These are phyloP conservation scores for Loris lydekkerianus DNA, from an alignment of 2,797 vertebrate genomes.

Conservation along the genomic window DNA sequence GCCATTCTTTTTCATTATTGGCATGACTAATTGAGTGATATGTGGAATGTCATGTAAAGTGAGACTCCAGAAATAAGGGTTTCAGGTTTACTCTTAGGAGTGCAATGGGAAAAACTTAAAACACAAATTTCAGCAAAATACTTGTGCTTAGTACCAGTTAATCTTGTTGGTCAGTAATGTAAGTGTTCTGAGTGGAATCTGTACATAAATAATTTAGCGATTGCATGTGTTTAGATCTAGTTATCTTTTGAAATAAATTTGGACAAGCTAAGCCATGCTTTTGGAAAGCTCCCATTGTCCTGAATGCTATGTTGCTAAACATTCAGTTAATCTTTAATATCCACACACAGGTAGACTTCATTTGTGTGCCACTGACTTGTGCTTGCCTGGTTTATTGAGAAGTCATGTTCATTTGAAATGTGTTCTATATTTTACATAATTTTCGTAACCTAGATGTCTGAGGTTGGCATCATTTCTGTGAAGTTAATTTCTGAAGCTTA, in stretches of 20 bases:
- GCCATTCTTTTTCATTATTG: neutral
- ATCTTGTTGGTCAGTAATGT: constrained; percentile 44
- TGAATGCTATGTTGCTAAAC: neutral
- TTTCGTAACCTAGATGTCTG: neutral
- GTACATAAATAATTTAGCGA: constrained; percentile 45
- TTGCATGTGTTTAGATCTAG: neutral
- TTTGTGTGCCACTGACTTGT: constrained; percentile 8
- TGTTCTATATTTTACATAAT: constrained; percentile 10
- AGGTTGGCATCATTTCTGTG: constrained; percentile 22
- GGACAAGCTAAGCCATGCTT: neutral
- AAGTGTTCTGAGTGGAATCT: constrained; percentile 36
- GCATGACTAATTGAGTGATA: neutral
- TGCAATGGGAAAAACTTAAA: constrained; percentile 45
- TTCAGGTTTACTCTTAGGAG: constrained; percentile 16
- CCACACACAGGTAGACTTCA: neutral
- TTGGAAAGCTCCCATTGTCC: neutral
- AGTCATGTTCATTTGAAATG: constrained; percentile 36
- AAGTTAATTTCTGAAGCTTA: constrained; percentile 35
- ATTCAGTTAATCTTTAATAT: constrained; percentile 25
- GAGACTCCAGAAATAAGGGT: neutral
- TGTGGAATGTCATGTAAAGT: constrained; percentile 8
- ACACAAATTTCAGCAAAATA: constrained; percentile 23
- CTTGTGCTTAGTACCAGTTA: constrained; percentile 30
- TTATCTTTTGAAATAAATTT: constrained; percentile 66
- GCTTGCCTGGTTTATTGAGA: constrained; percentile 55